Evolutionary conservation across 2,888 invertebrate species (phyloP), one percentile per base, ranked within the genome.

Genomic region (Deroplatys truncata): DNA sequence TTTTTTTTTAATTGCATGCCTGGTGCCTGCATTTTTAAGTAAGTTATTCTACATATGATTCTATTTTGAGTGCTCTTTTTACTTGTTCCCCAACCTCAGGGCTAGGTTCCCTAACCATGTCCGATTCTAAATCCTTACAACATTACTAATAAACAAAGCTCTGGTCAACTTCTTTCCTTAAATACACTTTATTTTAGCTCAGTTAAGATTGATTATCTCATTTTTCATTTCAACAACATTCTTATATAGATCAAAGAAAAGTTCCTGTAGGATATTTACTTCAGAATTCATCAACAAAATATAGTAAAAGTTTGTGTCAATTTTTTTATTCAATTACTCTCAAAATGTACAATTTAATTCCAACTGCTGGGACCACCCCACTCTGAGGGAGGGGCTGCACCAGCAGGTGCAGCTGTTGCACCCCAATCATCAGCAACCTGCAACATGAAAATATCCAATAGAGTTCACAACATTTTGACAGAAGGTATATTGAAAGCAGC

Each of bases 291-390:
- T 72, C 20, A 20, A 16, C 15, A 56, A 56, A n/a, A n/a, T n/a
- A 72, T 72, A 20, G 56, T 16, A 2, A 72, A 72, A 5, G 20
- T 72, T 20, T 72, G 56, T 72, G 7, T 72, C 56, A 72, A 20
- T 72, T 72, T 72, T 72, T 20, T 72, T 72, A 20, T 72, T 72
- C 20, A 72, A 72, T 72, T 16, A 72, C 25, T 72, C 20, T 72
- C 56, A 72, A 72, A 4, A 72, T 72, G 20, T 72, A 72, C 56
- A 72, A 5, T 29, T 86, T 49, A 88, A 43, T 86, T 86, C 89
- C 89, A 89, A 49, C 29, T 89, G 56, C 56, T 93, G 84, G 95
- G 93, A 91, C 95, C 95, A 91, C 95, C 96, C 96, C 96, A 96
- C 85, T 95, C 95, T 10, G 95, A 92, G 85, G 93, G 91, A 89